Conservation (phyloP, 2,113 vertebrate species). For the Oncorhynchus tshawytscha region DNA sequence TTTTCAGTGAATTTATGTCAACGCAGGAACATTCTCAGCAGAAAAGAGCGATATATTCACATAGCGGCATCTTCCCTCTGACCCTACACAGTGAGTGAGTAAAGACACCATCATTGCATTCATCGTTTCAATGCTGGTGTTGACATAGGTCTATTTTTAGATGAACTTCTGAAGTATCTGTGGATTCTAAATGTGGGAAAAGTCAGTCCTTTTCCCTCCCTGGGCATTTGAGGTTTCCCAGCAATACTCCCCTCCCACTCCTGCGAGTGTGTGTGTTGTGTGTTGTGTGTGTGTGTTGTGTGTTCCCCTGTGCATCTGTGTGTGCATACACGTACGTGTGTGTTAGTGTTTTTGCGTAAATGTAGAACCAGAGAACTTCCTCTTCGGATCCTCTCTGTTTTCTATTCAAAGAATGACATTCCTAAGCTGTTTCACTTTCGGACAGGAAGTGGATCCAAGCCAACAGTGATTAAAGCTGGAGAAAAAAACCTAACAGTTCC, state of each 20-base stretch:
- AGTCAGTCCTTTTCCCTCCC: slow-evolving; percentile 96
- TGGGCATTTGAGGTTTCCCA: slow-evolving; percentile 98
- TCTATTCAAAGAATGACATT: slow-evolving; percentile 99
- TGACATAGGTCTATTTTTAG: slow-evolving; percentile 96
- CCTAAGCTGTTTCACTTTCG: slow-evolving; percentile 99
- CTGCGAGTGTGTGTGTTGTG: slow-evolving; percentile 56
- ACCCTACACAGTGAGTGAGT: neutral
- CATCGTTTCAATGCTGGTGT: slow-evolving; percentile 75
- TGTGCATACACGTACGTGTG: slow-evolving; percentile 65
- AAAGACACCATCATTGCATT: slow-evolving; percentile 39
- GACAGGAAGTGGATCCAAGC: slow-evolving; percentile 95
- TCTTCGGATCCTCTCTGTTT: slow-evolving; percentile 98
- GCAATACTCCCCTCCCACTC: slow-evolving; percentile 71
- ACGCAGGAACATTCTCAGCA: too few relatives aligned
- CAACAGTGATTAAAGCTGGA: slow-evolving; percentile 96
- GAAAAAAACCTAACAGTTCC: slow-evolving; percentile 88
- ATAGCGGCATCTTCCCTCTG: neutral
- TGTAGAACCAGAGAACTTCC: slow-evolving; percentile 92
- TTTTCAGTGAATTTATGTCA: too few relatives aligned
- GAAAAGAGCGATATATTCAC: neutral
- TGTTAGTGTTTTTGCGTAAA: slow-evolving; percentile 21
- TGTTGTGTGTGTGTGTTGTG: slow-evolving; percentile 56
- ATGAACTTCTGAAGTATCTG: slow-evolving; percentile 92
- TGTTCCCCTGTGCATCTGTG: slow-evolving; percentile 2
- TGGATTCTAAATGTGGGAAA: slow-evolving; percentile 99